phyloP scores from a whole-genome alignment of 2,888 invertebrate species.

The Phaedon cochleariae region DNA sequence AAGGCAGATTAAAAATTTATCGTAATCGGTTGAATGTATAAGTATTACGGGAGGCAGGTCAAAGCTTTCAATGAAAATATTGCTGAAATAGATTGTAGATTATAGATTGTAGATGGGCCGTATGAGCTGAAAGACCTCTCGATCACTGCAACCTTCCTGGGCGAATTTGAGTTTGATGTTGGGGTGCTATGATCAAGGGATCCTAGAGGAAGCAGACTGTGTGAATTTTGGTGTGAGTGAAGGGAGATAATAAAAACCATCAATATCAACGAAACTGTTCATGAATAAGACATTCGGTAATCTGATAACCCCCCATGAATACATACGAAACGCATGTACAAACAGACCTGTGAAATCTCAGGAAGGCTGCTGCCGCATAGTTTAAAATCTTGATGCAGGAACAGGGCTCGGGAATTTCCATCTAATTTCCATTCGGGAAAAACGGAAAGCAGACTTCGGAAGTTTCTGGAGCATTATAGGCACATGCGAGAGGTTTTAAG shows the following conservation, averaged over 20 bases:
- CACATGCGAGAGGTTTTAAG: constrained; percentile 26
- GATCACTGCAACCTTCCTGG: too few species aligned
- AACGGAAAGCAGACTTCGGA: constrained; percentile 26
- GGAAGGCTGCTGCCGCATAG: background rate
- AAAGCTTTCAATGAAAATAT: too few species aligned
- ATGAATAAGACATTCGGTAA: background rate
- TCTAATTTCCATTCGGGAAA: constrained; percentile 30
- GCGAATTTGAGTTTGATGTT: too few species aligned
- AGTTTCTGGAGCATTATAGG: constrained; percentile 20
- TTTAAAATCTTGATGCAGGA: constrained; percentile 25
- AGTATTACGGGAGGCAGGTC: too few species aligned
- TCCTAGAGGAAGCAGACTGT: too few species aligned
- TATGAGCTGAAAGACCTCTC: too few species aligned
- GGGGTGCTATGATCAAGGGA: too few species aligned
- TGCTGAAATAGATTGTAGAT: too few species aligned
- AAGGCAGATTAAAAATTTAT: too few species aligned
- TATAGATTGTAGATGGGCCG: too few species aligned
- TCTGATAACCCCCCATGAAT: background rate
- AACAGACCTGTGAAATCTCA: background rate
- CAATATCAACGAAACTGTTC: background rate
- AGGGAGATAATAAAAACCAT: background rate
- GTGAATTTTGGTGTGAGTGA: too few species aligned
- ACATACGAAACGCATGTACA: background rate
- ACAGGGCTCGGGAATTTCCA: constrained; percentile 26
- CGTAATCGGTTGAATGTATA: too few species aligned